phyloP scores from a whole-genome alignment of 1,140 invertebrate species.

The Eumeta japonica region DNA sequence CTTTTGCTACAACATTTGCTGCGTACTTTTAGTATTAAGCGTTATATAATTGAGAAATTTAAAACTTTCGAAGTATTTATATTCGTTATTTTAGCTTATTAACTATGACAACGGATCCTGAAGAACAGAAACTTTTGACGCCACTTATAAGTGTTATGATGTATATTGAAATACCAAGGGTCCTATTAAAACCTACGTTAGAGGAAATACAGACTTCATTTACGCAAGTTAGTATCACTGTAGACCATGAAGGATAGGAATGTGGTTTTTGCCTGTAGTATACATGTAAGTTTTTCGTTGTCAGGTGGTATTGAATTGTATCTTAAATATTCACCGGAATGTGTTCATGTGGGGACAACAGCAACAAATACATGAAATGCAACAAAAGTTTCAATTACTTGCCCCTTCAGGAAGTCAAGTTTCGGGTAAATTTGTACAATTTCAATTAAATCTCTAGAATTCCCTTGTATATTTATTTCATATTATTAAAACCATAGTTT shows the following conservation, averaged over 20 bases:
- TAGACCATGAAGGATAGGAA: conserved; percentile 3
- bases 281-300: conserved; percentile 3
- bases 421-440: not conserved
- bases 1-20: too few species aligned
- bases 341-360: conserved; percentile 72
- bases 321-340: conserved; percentile 65
- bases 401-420: too few species aligned
- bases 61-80: not conserved
- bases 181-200: conserved; percentile 62
- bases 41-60: not conserved
- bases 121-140: conserved; percentile 42
- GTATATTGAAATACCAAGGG: conserved; percentile 63
- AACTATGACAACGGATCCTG: conserved; percentile 37
- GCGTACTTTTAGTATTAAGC: too few species aligned
- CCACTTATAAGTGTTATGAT: conserved; percentile 63
- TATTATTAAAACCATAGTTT: too few species aligned
- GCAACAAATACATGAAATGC: conserved; percentile 26
- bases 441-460: not conserved
- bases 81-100: conserved; percentile 31
- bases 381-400: conserved; percentile 16
- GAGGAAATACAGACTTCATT: conserved; percentile 74
- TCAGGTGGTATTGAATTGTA: conserved; percentile 46
- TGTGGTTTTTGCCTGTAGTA: not conserved
- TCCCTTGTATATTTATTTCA: not conserved
- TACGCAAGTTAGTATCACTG: conserved; percentile 62